A percentile compares a stretch with the other conserved stretches of the same genome.
phyloP scores from a whole-genome alignment of 2,888 invertebrate species.

The Notocelia uddmanniana region DNA sequence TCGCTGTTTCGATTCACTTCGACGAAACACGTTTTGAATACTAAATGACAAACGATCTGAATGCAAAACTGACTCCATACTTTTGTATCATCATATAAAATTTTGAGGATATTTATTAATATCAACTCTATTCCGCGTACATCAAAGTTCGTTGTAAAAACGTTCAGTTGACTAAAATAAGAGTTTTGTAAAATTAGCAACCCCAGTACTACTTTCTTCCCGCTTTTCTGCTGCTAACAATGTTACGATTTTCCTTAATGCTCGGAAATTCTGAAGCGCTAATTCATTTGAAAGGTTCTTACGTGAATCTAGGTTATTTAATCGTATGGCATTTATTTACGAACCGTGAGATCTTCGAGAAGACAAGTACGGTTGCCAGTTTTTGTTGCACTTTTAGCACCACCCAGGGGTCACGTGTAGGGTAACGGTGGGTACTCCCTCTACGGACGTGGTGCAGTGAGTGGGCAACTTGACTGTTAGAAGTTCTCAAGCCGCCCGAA shows the following conservation, averaged over 20 bases:
- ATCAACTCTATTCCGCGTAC: background rate
- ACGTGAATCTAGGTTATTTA: background rate
- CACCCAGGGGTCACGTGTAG: too few species aligned
- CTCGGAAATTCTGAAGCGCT: constrained; percentile 28
- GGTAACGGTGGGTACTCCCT: too few species aligned
- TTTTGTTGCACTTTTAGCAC: too few species aligned
- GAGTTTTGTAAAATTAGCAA: background rate
- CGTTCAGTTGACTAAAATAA: background rate
- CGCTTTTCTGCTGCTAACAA: constrained; percentile 45
- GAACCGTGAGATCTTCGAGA: too few species aligned
- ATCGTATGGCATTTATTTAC: too few species aligned
- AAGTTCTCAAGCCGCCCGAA: too few species aligned
- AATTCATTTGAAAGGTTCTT: constrained; percentile 37
- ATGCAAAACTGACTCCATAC: constrained; percentile 57
- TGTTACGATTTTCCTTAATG: constrained; percentile 43
- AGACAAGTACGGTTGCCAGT: too few species aligned
- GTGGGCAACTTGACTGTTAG: too few species aligned
- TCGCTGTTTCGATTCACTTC: constrained; percentile 66
- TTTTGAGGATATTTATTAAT: background rate
- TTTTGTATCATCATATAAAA: constrained; percentile 1
- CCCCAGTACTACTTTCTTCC: constrained; percentile 17
- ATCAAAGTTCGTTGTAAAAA: background rate
- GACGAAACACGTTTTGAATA: constrained; percentile 64
- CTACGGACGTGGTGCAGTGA: too few species aligned
- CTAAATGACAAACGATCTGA: constrained; percentile 67